These are phyloP conservation scores for Argynnis bischoffii DNA, from an alignment of 2,888 invertebrate genomes.

Conservation along the genomic window DNA sequence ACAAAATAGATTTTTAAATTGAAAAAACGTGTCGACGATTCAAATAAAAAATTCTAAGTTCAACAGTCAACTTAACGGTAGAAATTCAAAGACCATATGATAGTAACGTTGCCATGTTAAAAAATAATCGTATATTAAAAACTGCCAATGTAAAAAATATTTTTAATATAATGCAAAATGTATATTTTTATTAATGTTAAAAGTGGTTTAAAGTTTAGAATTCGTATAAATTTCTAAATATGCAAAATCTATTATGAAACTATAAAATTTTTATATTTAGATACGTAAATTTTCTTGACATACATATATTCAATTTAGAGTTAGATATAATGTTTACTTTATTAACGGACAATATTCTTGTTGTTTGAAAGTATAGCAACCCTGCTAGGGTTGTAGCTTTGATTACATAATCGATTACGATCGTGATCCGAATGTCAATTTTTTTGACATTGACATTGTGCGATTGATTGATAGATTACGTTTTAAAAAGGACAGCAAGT, in stretches of 20 bases:
- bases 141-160: no score
- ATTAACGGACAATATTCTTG: background rate
- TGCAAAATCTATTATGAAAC: no score
- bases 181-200: no score
- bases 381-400: constrained; percentile 13
- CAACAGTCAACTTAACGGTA: constrained; percentile 29
- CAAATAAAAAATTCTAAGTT: constrained; percentile 16
- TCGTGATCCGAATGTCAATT: constrained; percentile 1
- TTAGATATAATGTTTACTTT: background rate
- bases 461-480: background rate
- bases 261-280: no score
- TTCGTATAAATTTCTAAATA: no score
- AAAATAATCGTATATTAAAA: background rate
- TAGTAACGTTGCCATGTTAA: constrained; percentile 12
- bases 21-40: constrained; percentile 18
- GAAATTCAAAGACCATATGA: constrained; percentile 7
- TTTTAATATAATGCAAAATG: no score
- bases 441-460: constrained; percentile 13
- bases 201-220: no score
- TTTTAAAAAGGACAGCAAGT: background rate
- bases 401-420: constrained; percentile 22
- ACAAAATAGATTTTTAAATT: background rate
- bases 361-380: background rate
- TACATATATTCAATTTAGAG: no score
- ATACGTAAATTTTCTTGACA: no score